Conservation (phyloP, 2,888 invertebrate species). For the Sinopyrophorus schimmeli region DNA sequence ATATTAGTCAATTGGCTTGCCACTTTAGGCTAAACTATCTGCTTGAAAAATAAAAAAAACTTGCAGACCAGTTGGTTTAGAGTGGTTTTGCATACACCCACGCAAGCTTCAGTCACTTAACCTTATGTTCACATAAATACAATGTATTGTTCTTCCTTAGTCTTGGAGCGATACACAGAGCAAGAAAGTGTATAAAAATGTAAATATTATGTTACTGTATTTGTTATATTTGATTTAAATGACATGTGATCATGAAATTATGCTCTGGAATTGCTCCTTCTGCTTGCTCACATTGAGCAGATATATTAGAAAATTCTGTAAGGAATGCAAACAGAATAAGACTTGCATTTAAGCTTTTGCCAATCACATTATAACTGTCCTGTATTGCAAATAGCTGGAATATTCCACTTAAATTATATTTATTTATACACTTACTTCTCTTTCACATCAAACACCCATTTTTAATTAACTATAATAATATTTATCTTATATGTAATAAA, state of each 20-base stretch:
- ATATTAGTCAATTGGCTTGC: slow-evolving; percentile 34
- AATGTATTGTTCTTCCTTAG: slow-evolving; percentile 52
- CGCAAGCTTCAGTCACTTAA: slow-evolving; percentile 42
- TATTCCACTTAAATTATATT: slow-evolving; percentile 33
- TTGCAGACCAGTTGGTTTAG: slow-evolving; percentile 25
- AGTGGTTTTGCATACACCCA: slow-evolving; percentile 26
- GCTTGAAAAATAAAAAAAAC: slow-evolving; percentile 16
- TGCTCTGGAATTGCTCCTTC: slow-evolving; percentile 43
- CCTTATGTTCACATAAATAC: slow-evolving; percentile 43
- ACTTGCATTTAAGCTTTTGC: slow-evolving; percentile 42
- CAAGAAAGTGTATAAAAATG: slow-evolving; percentile 20
- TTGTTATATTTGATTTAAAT: slow-evolving; percentile 24
- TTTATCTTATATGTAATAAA: slow-evolving; percentile 24
- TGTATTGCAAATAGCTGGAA: slow-evolving; percentile 36
- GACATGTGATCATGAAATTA: slow-evolving; percentile 20
- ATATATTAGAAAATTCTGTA: slow-evolving; percentile 38
- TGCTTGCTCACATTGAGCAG: slow-evolving; percentile 49
- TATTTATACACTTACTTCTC: slow-evolving; percentile 16
- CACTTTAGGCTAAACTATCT: slow-evolving; percentile 27
- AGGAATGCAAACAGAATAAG: slow-evolving; percentile 37
- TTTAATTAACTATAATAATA: slow-evolving; percentile 9
- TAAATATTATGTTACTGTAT: slow-evolving; percentile 24
- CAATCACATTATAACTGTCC: slow-evolving; percentile 40
- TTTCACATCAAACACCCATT: slow-evolving; percentile 17
- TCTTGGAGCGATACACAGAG: slow-evolving; percentile 46